phyloP scores from a whole-genome alignment of 2,113 vertebrate species.

The Lagopus muta region DNA sequence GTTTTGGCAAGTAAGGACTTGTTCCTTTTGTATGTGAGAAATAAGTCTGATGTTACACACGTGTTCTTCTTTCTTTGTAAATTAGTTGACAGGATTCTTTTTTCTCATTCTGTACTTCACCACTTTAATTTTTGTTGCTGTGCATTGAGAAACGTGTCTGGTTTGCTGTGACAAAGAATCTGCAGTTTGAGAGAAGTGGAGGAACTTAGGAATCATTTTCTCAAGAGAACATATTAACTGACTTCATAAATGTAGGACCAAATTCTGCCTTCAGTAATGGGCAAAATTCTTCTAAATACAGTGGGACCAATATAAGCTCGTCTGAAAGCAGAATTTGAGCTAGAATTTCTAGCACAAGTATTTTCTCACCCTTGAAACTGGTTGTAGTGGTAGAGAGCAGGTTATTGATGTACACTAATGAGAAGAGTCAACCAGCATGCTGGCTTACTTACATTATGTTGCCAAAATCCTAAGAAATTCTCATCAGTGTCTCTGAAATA shows the following conservation, averaged over 20 bases:
- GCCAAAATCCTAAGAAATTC: background rate
- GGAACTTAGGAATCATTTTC: background rate
- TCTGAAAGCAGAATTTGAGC: conserved; percentile 24
- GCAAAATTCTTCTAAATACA: background rate
- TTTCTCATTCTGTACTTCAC: background rate
- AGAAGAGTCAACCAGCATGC: background rate
- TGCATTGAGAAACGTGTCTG: background rate
- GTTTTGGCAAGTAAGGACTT: conserved; percentile 53
- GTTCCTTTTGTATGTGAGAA: conserved; percentile 1
- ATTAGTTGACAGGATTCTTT: background rate
- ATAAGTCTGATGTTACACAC: background rate
- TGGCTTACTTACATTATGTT: background rate
- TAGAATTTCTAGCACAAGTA: background rate
- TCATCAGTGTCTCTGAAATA: background rate
- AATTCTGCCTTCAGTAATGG: conserved; percentile 8
- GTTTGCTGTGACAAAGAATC: background rate
- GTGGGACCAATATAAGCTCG: background rate
- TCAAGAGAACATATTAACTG: background rate
- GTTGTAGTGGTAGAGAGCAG: rapidly evolving
- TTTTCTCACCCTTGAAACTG: background rate
- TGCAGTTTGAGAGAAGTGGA: background rate
- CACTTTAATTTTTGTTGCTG: background rate
- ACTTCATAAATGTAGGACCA: background rate
- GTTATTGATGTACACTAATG: background rate
- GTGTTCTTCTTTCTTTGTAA: background rate